Conservation (phyloP, 2,113 vertebrate genomes). For the Numida meleagris region DNA sequence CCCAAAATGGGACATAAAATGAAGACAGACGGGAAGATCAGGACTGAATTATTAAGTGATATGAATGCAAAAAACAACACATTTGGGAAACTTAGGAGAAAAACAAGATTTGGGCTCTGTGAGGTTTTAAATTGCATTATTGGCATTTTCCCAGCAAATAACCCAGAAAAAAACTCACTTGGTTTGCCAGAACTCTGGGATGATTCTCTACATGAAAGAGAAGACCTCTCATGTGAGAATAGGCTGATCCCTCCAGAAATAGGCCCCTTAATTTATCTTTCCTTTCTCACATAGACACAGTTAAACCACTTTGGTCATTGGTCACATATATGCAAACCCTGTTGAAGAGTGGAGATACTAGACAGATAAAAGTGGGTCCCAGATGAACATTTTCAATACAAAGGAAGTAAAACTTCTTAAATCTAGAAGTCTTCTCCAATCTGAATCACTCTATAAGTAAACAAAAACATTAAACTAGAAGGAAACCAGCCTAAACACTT, state of each 20-base stretch:
- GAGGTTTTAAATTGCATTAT: constrained; percentile 54
- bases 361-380: not conserved
- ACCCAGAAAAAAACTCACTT: constrained; percentile 4
- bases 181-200: constrained; percentile 29
- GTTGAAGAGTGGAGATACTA: accelerated
- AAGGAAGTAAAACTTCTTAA: not conserved
- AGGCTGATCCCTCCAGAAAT: constrained; percentile 15
- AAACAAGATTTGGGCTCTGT: constrained; percentile 21
- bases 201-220: constrained; percentile 26
- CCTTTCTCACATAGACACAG: not conserved
- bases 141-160: constrained; percentile 57
- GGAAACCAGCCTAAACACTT: not conserved
- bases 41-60: constrained; percentile 65
- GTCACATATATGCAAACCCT: not conserved
- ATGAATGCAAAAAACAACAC: constrained; percentile 22
- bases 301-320: not conserved
- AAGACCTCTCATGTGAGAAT: not conserved
- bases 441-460: not conserved
- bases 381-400: not conserved
- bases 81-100: constrained; percentile 28
- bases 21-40: constrained; percentile 45
- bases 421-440: not conserved
- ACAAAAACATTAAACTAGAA: not conserved
- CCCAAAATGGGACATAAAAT: constrained; percentile 37
- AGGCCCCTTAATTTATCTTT: constrained; percentile 28